Base-by-base conservation (phyloP, 2,888 invertebrate species). In the Dilophus febrilis region DNA sequence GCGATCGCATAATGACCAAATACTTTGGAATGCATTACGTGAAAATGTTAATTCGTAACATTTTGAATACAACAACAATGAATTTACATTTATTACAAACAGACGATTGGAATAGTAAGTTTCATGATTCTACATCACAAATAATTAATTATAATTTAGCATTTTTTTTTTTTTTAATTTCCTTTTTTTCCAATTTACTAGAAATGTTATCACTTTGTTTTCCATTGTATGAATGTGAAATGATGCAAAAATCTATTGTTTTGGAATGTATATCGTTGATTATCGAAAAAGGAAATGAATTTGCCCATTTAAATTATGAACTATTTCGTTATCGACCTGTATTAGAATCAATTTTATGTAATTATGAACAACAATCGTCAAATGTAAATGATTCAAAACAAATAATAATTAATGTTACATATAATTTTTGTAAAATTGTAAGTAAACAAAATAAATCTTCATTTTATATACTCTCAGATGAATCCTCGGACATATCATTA, bases 101-200 rank as follows among this genome's bases (percentile, higher is more conserved):
- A 2, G 18, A 19, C 8, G 36, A 40, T 8, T 40, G 40, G 40
- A 40, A 35, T 13, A 6, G 40, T 40, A 31, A 36, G 40, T 31
- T 3, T 17, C n/a, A 22, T 22, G 22, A 4, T 22, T 4, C 8
- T 8, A 22, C 22, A 22, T 22, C 8, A 22, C 8, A 22, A 22
- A 6, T 22, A 22, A 6, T 22, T 6, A 22, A 22, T 22, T 22
- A 22, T 22, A 22, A 8, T 22, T 22, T 22, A 8, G 22, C 7
- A 13, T 8, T 31, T 7, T 31, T 31, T 31, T 7, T 31, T 13
- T 22, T 8, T 22, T 8, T 22, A 22, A 22, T 22, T 22, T 22
- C 22, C n/a, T n/a, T n/a, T n/a, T n/a, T n/a, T n/a, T n/a, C n/a
- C n/a, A n/a, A n/a, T n/a, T n/a, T n/a, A n/a, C n/a, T n/a, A 38